Percentiles rank a stretch among this genome's conserved stretches.
Evolutionary conservation across 2,797 vertebrate species (phyloP).

Genomic region (Adrianichthys oophorus): DNA sequence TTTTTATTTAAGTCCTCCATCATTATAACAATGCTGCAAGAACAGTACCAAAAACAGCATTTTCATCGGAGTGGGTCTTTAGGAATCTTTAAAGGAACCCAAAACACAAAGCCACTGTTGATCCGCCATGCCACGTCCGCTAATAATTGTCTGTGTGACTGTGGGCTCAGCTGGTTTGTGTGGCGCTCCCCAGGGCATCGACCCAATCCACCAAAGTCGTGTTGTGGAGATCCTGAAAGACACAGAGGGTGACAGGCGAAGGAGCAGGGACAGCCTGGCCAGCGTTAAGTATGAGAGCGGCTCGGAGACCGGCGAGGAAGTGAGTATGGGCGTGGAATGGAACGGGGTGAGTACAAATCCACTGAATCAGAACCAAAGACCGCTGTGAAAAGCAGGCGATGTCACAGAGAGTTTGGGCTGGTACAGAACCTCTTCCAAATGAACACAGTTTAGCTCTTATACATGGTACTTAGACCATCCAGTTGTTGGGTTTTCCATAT

Average conservation of each 20-base stretch:
- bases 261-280: conserved; percentile 83
- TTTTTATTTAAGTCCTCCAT: no score
- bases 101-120: conserved; percentile 21
- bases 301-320: conserved; percentile 94
- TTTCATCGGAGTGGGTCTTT: background rate
- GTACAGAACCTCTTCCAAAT: conserved; percentile 16
- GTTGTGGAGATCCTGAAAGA: conserved; percentile 97
- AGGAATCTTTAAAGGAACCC: conserved; percentile 10
- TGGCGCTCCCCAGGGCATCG: conserved; percentile 82
- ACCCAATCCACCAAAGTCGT: conserved; percentile 92
- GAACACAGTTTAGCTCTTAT: no score
- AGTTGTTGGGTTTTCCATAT: no score
- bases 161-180: background rate
- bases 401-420: conserved; percentile 37
- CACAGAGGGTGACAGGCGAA: conserved; percentile 80
- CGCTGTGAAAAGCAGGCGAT: conserved; percentile 37
- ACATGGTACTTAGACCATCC: no score
- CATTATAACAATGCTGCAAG: no score
- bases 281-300: conserved; percentile 93
- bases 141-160: background rate
- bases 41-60: no score
- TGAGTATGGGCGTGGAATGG: conserved; percentile 98
- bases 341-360: conserved; percentile 98
- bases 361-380: conserved; percentile 55
- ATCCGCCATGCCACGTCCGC: conserved; percentile 16